Evolutionary conservation across 2,888 invertebrate species (phyloP).

Genomic region (Aradus depressus): DNA sequence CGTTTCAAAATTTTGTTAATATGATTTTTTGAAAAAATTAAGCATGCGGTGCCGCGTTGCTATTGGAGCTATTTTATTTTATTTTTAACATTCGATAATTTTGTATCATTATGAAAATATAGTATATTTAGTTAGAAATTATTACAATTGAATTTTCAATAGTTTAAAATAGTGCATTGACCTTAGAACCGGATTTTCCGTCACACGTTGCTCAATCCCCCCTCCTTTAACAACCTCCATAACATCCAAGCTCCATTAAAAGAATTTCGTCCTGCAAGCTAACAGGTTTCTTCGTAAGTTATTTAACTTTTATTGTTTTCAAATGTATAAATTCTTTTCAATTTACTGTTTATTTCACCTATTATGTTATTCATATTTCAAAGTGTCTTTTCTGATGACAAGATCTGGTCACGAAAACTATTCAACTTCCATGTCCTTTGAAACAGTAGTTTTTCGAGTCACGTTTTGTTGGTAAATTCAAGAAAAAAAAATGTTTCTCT

Average conservation of each 20-base stretch:
- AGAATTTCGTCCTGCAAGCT: constrained; percentile 31
- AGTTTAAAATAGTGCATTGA: constrained; percentile 19
- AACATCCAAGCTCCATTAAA: constrained; percentile 28
- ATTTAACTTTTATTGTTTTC: constrained; percentile 10
- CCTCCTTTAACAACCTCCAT: constrained; percentile 29
- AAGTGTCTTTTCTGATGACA: not conserved
- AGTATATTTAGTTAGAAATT: constrained; percentile 16
- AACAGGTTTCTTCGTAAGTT: constrained; percentile 33
- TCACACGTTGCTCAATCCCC: constrained; percentile 34
- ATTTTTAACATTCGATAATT: constrained; percentile 14
- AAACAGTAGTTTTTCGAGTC: too few relatives aligned
- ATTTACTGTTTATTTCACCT: constrained; percentile 1
- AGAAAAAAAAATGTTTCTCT: too few relatives aligned
- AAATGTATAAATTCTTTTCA: not conserved
- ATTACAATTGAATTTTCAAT: constrained; percentile 10
- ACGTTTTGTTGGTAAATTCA: too few relatives aligned
- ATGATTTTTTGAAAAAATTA: too few relatives aligned
- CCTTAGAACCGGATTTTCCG: constrained; percentile 30
- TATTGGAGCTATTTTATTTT: constrained; percentile 5
- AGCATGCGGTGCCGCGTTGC: too few relatives aligned
- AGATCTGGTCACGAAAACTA: too few relatives aligned
- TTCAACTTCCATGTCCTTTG: too few relatives aligned
- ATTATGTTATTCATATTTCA: too few relatives aligned
- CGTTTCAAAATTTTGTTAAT: too few relatives aligned
- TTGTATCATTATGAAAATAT: constrained; percentile 11